Evolutionary conservation across 2,888 invertebrate species (phyloP).

Genomic region (Azorinus chamasolen): DNA sequence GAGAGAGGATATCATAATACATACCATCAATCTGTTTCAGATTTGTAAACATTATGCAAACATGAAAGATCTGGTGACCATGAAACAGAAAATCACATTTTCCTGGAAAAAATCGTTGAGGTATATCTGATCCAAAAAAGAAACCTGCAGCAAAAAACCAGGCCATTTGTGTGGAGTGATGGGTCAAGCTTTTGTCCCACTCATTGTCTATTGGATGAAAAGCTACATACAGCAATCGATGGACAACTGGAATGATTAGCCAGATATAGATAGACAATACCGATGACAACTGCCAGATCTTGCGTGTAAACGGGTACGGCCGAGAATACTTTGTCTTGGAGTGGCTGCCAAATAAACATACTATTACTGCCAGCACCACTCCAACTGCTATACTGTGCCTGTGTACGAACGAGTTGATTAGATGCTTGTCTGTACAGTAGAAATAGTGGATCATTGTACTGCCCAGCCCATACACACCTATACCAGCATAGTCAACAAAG

Average conservation of each 20-base stretch:
- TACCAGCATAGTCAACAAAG: constrained; percentile 85
- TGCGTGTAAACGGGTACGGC: constrained; percentile 84
- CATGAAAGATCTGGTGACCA: constrained; percentile 86
- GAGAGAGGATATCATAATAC: constrained; percentile 78
- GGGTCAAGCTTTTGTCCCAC: constrained; percentile 79
- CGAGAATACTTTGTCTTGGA: constrained; percentile 82
- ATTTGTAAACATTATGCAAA: constrained; percentile 84
- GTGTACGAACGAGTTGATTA: constrained; percentile 72
- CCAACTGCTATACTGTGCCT: constrained; percentile 79
- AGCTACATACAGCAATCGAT: constrained; percentile 73
- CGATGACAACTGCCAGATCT: constrained; percentile 84
- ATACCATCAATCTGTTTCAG: constrained; percentile 83
- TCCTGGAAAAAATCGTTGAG: constrained; percentile 84
- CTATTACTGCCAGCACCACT: constrained; percentile 76
- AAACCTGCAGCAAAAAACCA: constrained; percentile 84
- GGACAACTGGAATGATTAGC: constrained; percentile 82
- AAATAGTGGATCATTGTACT: constrained; percentile 84
- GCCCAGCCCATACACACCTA: constrained; percentile 86
- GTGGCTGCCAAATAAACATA: constrained; percentile 80
- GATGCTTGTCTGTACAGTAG: constrained; percentile 80
- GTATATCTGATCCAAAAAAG: constrained; percentile 85
- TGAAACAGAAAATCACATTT: constrained; percentile 84
- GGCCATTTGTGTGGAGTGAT: constrained; percentile 82
- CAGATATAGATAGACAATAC: constrained; percentile 82
- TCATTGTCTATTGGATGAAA: constrained; percentile 63